Evolutionary conservation across 2,113 vertebrate species (phyloP).

Genomic region (Ploceus nigricollis): DNA sequence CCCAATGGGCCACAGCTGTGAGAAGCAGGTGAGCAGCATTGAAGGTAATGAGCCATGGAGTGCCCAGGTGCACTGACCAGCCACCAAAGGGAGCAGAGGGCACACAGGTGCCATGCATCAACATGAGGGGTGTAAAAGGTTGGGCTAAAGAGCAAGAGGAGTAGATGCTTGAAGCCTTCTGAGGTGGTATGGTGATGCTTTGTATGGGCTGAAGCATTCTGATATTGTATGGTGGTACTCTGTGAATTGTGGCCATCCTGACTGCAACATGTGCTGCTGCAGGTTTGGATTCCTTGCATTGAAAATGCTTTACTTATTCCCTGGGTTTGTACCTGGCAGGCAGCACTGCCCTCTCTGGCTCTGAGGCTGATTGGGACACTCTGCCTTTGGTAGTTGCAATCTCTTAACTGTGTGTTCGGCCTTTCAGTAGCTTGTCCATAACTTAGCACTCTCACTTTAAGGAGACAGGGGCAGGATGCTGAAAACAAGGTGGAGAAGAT

Average conservation of each 20-base stretch:
- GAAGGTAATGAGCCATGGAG: background rate
- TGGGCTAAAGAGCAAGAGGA: background rate
- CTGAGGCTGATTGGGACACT: background rate
- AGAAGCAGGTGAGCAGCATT: background rate
- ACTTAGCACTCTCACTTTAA: background rate
- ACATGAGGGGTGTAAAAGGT: background rate
- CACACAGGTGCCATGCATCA: background rate
- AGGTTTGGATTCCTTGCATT: background rate
- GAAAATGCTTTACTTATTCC: fast-evolving
- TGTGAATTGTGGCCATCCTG: background rate
- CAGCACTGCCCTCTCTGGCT: fast-evolving
- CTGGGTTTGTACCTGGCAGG: background rate
- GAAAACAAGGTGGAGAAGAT: background rate
- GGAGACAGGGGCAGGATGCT: background rate
- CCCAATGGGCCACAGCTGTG: fast-evolving
- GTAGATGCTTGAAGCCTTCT: background rate
- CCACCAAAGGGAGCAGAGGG: background rate
- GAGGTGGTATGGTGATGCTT: background rate
- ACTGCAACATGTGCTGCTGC: background rate
- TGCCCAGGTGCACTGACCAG: background rate
- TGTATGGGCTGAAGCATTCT: background rate
- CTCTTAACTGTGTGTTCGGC: background rate
- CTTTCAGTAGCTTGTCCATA: background rate
- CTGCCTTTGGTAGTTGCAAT: background rate
- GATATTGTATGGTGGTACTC: background rate